These are phyloP conservation scores for Mesopsocus fuscifrons DNA, from an alignment of 2,888 invertebrate genomes.

Conservation along the genomic window DNA sequence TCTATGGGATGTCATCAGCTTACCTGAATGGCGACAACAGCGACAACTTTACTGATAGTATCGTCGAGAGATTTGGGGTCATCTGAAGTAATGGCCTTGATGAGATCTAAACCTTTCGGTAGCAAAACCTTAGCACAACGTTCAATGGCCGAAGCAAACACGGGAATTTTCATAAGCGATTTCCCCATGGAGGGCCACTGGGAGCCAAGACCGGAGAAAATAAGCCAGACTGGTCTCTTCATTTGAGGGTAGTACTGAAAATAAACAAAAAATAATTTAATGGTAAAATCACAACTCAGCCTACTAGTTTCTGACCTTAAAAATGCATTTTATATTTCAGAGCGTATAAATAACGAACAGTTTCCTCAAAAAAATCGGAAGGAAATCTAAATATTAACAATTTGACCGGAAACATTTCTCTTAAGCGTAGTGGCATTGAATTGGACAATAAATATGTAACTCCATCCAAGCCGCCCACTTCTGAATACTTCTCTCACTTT, in stretches of 20 bases:
- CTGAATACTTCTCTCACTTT: too few relatives aligned
- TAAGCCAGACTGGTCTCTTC: constrained; percentile 61
- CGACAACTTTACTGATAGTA: constrained; percentile 50
- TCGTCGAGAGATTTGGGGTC: constrained; percentile 44
- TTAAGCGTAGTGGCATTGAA: too few relatives aligned
- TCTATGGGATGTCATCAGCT: too few relatives aligned
- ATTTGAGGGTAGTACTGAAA: constrained; percentile 39
- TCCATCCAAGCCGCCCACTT: too few relatives aligned
- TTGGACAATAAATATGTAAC: too few relatives aligned
- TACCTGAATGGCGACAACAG: constrained; percentile 46
- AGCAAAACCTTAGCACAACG: constrained; percentile 40
- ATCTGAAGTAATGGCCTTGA: constrained; percentile 36
- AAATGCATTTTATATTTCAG: too few relatives aligned
- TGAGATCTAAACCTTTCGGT: constrained; percentile 43
- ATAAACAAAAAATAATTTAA: constrained; percentile 7
- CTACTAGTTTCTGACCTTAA: too few relatives aligned
- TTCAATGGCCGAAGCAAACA: constrained; percentile 51
- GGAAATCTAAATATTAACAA: constrained; percentile 2
- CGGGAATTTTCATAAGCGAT: constrained; percentile 50
- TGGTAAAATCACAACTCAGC: too few relatives aligned
- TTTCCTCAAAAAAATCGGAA: too few relatives aligned
- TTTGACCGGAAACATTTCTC: not conserved
- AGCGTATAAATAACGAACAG: too few relatives aligned
- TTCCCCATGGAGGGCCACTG: constrained; percentile 76
- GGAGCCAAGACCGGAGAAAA: constrained; percentile 83